Conservation (phyloP, 2,888 invertebrate genomes). For the Leptinotarsa haldemani region DNA sequence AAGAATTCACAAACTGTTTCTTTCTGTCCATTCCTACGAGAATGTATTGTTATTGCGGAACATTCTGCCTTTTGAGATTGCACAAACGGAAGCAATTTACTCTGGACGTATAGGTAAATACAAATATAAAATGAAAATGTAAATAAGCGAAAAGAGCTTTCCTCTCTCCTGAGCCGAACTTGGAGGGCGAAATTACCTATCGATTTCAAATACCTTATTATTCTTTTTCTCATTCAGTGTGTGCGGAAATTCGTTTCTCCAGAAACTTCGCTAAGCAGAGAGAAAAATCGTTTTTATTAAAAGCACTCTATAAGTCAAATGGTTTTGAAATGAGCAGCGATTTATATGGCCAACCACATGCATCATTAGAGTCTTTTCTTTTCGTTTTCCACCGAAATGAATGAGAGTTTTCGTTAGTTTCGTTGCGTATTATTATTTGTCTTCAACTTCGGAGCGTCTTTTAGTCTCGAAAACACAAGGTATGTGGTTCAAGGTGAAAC, state of each 20-base stretch:
- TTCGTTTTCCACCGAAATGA: neutral
- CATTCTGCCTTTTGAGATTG: neutral
- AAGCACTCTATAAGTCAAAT: conserved; percentile 18
- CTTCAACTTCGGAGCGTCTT: neutral
- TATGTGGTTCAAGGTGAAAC: too few relatives aligned
- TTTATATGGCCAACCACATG: conserved; percentile 6
- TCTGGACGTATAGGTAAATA: conserved; percentile 12
- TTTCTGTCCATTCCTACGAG: neutral
- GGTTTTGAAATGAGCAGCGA: conserved; percentile 17
- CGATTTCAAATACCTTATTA: neutral
- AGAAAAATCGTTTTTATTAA: conserved; percentile 16
- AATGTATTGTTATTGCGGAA: neutral
- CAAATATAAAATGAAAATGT: conserved; percentile 12
- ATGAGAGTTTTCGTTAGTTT: conserved; percentile 1
- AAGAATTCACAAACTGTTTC: neutral
- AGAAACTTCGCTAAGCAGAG: neutral
- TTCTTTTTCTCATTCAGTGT: conserved; percentile 10
- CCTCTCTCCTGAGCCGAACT: conserved; percentile 4
- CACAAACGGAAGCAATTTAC: conserved; percentile 7
- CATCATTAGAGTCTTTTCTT: conserved; percentile 12
- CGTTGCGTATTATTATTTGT: neutral
- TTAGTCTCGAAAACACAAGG: neutral
- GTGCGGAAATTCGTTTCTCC: neutral
- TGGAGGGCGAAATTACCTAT: neutral
- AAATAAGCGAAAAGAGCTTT: conserved; percentile 7